A percentile compares a stretch with the other conserved stretches of the same genome.
These are phyloP conservation scores for Ptiloglossa arizonensis DNA, from an alignment of 1,140 invertebrate genomes.

Conservation along the genomic window DNA sequence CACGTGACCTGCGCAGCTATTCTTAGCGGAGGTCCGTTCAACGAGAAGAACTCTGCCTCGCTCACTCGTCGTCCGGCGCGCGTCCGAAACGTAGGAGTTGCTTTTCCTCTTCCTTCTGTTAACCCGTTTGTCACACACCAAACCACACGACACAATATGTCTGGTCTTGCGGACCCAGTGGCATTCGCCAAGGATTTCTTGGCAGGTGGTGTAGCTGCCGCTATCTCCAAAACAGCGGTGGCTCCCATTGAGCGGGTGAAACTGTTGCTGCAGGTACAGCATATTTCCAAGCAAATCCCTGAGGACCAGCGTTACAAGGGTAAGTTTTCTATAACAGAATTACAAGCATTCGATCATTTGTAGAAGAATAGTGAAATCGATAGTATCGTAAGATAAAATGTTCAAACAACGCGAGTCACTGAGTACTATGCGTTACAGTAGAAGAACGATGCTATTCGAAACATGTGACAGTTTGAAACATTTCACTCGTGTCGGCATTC, in stretches of 20 bases:
- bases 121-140: constrained; percentile 65
- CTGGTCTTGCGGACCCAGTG: constrained; percentile 84
- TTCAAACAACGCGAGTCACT: not conserved
- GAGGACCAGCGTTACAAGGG: constrained; percentile 92
- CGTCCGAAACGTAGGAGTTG: constrained; percentile 76
- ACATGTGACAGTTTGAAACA: constrained; percentile 55
- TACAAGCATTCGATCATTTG: not conserved
- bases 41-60: constrained; percentile 73
- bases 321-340: constrained; percentile 73
- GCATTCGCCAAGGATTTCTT: constrained; percentile 92
- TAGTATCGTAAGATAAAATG: not conserved
- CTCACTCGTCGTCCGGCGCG: constrained; percentile 82
- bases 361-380: not conserved
- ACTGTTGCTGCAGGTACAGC: constrained; percentile 93
- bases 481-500: constrained; percentile 41
- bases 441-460: not conserved
- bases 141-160: constrained; percentile 70
- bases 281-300: constrained; percentile 92
- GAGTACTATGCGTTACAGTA: not conserved
- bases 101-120: constrained; percentile 75
- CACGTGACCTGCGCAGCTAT: constrained; percentile 80
- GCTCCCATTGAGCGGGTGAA: constrained; percentile 96
- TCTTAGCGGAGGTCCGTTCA: constrained; percentile 77
- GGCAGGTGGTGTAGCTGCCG: constrained; percentile 93
- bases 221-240: constrained; percentile 92